Conservation (phyloP, 64 coral and sea anemone species). For the Stichodactyla mertensii region DNA sequence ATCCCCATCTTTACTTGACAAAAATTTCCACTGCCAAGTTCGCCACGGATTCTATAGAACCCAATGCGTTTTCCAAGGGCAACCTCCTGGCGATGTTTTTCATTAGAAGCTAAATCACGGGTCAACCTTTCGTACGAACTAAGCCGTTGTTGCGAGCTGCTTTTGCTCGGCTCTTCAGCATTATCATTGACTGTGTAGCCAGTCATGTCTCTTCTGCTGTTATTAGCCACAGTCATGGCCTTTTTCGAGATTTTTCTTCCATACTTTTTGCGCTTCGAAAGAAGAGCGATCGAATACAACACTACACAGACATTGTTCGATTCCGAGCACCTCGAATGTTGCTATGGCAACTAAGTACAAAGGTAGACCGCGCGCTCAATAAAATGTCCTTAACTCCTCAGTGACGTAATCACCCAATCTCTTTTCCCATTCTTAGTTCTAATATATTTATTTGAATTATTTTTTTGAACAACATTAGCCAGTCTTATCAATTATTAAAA, state of each 20-base stretch:
- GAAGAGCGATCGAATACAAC: constrained; percentile 31
- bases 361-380: not conserved
- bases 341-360: constrained; percentile 47
- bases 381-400: not conserved
- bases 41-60: constrained; percentile 94
- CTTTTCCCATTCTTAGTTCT: too few relatives aligned
- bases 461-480: too few relatives aligned
- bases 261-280: constrained; percentile 2
- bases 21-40: constrained; percentile 93
- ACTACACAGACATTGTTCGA: constrained; percentile 34
- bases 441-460: too few relatives aligned
- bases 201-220: constrained; percentile 40
- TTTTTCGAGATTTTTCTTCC: not conserved
- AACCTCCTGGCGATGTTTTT: constrained; percentile 82
- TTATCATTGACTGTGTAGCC: constrained; percentile 30
- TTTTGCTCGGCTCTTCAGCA: constrained; percentile 38
- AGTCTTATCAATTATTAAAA: too few relatives aligned
- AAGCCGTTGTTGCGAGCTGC: constrained; percentile 35
- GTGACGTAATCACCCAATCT: not conserved
- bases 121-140: constrained; percentile 80
- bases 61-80: constrained; percentile 96
- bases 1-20: constrained; percentile 99
- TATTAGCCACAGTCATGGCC: constrained; percentile 82
- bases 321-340: constrained; percentile 26
- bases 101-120: constrained; percentile 72